phyloP scores from a whole-genome alignment of 2,797 vertebrate genomes.

The Sebastiscus albofasciatus region DNA sequence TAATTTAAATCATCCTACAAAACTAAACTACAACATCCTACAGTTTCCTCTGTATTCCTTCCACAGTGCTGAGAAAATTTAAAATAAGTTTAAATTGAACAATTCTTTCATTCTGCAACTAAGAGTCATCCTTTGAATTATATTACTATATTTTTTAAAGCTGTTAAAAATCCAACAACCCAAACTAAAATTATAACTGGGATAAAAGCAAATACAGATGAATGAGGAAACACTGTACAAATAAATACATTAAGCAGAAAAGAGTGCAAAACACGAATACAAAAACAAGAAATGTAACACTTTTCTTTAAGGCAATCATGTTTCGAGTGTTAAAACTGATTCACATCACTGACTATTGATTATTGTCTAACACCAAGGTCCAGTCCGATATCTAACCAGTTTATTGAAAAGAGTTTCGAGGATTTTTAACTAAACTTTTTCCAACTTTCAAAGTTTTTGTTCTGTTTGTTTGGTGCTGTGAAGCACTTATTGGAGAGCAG shows the following conservation, averaged over 20 bases:
- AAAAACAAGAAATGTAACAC: background rate
- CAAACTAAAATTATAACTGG: no score
- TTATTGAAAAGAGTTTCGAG: no score
- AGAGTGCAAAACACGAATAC: background rate
- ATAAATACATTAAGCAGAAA: slow-evolving; percentile 22
- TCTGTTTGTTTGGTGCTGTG: no score
- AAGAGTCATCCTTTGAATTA: background rate
- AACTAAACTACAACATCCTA: background rate
- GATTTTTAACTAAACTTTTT: no score
- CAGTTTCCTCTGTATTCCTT: background rate
- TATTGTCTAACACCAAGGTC: no score
- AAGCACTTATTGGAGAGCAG: no score
- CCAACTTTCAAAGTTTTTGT: no score
- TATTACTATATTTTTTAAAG: background rate
- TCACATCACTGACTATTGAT: no score
- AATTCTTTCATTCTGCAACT: background rate
- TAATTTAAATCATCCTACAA: background rate
- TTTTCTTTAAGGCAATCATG: no score
- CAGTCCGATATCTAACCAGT: no score
- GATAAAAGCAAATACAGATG: background rate
- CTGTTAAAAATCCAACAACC: background rate
- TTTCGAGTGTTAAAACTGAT: no score
- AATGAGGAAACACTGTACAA: slow-evolving; percentile 2
- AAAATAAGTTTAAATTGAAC: background rate
- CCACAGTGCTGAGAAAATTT: background rate